phyloP scores from a whole-genome alignment of 2,888 invertebrate genomes.

The Netelia fuscicornis region DNA sequence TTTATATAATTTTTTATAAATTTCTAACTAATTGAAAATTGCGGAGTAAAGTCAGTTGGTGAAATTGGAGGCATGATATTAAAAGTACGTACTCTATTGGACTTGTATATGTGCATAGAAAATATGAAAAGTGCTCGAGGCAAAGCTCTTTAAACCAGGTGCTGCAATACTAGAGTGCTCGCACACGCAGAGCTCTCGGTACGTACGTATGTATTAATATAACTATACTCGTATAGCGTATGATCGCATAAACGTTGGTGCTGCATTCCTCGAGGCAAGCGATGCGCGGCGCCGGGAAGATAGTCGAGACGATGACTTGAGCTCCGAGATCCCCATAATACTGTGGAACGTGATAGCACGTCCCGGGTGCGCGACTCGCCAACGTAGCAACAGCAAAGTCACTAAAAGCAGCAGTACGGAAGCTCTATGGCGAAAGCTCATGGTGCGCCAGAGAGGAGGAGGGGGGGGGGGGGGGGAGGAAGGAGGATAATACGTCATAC shows the following conservation, averaged over 20 bases:
- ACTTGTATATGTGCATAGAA: not conserved
- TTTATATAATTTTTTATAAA: no score
- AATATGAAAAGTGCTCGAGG: constrained; percentile 41
- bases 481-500: constrained; percentile 56
- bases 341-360: constrained; percentile 75
- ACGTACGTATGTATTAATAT: not conserved
- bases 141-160: constrained; percentile 47
- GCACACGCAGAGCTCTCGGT: not conserved
- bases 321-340: constrained; percentile 79
- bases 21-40: no score
- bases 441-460: not conserved
- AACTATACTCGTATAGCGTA: not conserved
- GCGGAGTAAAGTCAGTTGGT: no score
- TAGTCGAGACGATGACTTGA: constrained; percentile 65
- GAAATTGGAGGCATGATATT: not conserved
- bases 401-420: constrained; percentile 51
- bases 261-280: constrained; percentile 79
- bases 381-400: constrained; percentile 33
- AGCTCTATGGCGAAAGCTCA: constrained; percentile 41
- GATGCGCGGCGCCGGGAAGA: constrained; percentile 78
- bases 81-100: not conserved
- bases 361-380: constrained; percentile 45
- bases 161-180: constrained; percentile 10
- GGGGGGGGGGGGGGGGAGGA: not conserved
- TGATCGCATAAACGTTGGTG: constrained; percentile 71